phyloP scores from a whole-genome alignment of 2,888 invertebrate species.

The Gastrophysa polygoni region DNA sequence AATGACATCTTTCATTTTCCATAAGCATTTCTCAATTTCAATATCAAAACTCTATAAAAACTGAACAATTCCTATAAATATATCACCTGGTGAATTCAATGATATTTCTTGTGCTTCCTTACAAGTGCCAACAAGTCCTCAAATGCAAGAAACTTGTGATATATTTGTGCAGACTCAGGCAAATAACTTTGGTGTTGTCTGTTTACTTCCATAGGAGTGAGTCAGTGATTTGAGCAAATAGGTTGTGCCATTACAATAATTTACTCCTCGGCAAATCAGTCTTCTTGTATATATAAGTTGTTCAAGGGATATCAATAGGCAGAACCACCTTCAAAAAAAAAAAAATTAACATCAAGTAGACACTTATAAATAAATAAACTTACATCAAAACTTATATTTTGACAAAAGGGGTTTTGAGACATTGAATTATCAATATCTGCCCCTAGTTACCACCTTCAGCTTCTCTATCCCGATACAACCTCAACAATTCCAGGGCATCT shows the following conservation, averaged over 20 bases:
- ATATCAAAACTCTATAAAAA: background rate
- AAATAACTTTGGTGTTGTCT: conserved; percentile 16
- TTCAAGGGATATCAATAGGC: conserved; percentile 31
- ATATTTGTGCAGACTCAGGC: background rate
- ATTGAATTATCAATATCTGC: conserved; percentile 15
- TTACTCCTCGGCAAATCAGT: conserved; percentile 49
- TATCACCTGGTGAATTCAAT: conserved; percentile 11
- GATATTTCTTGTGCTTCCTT: background rate
- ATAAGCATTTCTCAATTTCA: background rate
- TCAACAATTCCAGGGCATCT: conserved; percentile 84
- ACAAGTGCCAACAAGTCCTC: conserved; percentile 2
- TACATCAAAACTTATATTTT: conserved; percentile 18
- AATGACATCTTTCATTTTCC: background rate
- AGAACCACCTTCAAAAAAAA: conserved; percentile 38
- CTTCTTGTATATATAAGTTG: conserved; percentile 42
- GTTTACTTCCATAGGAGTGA: conserved; percentile 37
- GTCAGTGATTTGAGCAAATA: conserved; percentile 48
- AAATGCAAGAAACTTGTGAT: background rate
- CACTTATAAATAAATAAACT: background rate
- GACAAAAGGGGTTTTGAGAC: conserved; percentile 16
- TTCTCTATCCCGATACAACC: conserved; percentile 66
- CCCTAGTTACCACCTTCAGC: conserved; percentile 34
- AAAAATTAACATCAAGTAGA: conserved; percentile 1
- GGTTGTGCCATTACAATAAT: conserved; percentile 43
- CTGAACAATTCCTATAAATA: background rate